phyloP scores from a whole-genome alignment of 2,888 invertebrate genomes.

The Trichopoda pennipes region DNA sequence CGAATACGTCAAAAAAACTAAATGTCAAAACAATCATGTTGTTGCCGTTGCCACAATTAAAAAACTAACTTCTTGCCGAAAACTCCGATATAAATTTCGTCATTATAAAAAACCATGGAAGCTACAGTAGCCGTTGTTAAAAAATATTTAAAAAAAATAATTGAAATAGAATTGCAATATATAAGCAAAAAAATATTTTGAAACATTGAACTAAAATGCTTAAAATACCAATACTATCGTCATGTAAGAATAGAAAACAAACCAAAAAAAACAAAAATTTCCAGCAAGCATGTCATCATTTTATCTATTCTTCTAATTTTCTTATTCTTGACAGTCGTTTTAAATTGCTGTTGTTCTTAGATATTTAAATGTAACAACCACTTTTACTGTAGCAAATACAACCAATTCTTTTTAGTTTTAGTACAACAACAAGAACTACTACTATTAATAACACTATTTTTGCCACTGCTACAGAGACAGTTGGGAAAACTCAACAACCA shows the following conservation, averaged over 20 bases:
- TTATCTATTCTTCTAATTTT: conserved; percentile 20
- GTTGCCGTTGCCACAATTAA: too few relatives aligned
- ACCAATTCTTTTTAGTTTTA: conserved; percentile 7
- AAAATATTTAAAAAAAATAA: too few relatives aligned
- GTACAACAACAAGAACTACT: not conserved
- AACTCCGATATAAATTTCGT: too few relatives aligned
- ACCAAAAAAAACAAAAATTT: too few relatives aligned
- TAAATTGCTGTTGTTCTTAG: conserved; percentile 15
- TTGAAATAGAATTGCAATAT: not conserved
- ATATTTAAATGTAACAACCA: conserved; percentile 39
- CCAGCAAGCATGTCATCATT: conserved; percentile 7
- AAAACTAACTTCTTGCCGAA: too few relatives aligned
- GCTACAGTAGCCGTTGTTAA: too few relatives aligned
- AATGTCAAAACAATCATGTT: too few relatives aligned
- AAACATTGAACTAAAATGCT: conserved; percentile 34
- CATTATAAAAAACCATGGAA: too few relatives aligned
- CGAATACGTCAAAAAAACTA: too few relatives aligned
- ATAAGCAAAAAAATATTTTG: not conserved
- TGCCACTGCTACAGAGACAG: conserved; percentile 42
- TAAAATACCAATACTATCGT: conserved; percentile 28
- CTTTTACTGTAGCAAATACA: conserved; percentile 14
- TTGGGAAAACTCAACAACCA: conserved; percentile 64
- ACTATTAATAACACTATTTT: not conserved
- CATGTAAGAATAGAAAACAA: conserved; percentile 10
- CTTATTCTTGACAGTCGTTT: conserved; percentile 4